A percentile compares a stretch with the other conserved stretches of the same genome.
These are phyloP conservation scores for Rhingia rostrata DNA, from an alignment of 2,888 invertebrate genomes.

Conservation along the genomic window DNA sequence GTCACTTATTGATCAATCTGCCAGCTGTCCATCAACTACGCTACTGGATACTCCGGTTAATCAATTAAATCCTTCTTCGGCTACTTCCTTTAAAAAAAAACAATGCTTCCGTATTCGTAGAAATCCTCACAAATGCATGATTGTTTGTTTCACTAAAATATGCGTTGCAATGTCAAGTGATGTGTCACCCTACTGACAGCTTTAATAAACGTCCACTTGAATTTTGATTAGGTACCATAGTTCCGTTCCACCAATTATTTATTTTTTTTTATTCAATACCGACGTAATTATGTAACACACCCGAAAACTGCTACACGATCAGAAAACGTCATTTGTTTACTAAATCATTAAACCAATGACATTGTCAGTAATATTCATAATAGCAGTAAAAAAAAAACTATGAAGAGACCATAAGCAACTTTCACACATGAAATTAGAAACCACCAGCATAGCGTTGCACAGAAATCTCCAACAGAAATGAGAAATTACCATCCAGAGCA, in stretches of 20 bases:
- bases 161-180: not conserved
- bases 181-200: not conserved
- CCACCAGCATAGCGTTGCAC: conserved; percentile 9
- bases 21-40: conserved; percentile 38
- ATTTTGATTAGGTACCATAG: no score
- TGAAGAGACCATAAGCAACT: conserved; percentile 47
- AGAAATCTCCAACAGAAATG: conserved; percentile 31
- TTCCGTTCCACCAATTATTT: conserved; percentile 6
- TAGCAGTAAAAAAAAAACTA: conserved; percentile 21
- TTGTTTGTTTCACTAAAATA: not conserved
- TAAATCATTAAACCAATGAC: conserved; percentile 48
- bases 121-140: not conserved
- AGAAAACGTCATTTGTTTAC: conserved; percentile 63
- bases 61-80: not conserved
- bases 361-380: conserved; percentile 19
- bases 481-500: conserved; percentile 61
- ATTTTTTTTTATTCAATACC: conserved; percentile 16
- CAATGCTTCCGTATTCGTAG: conserved; percentile 29
- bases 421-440: conserved; percentile 68
- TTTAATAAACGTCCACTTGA: no score
- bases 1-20: conserved; percentile 29
- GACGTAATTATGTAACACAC: conserved; percentile 43
- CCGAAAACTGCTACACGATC: conserved; percentile 29
- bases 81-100: conserved; percentile 16
- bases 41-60: conserved; percentile 47